Base-by-base conservation (phyloP, 2,113 vertebrate species). In the Tapirus terrestris region DNA sequence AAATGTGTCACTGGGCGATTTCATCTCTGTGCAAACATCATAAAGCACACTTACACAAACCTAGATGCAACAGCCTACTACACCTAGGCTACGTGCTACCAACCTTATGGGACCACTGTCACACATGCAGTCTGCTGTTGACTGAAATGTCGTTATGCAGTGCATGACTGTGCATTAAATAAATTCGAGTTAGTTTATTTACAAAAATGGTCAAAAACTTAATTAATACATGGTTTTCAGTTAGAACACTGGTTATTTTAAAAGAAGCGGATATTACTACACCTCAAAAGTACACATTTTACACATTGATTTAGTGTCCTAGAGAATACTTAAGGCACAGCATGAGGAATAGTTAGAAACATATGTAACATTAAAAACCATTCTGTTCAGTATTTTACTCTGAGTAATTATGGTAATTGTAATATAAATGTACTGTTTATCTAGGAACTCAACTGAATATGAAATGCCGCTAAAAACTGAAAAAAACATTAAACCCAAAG, bases 151-250 rank as follows among this genome's bases (percentile, higher is more conserved):
- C 14, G 13, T 53, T 53, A 13, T 53, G 51, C 51, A 17, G 51
- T 53, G 51, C 51, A 53, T 53, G 51, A 53, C 13, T 53, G 51
- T 53, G 14, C 96, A 98, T 92, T 58, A 95, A 9, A 0, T 89
- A 73, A n/a, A 68, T 80, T 91, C 85, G 51, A 9, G 90, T 94
- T 91, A 73, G 91, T 96, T 73, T 96, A 86, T 86, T 97, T 95
- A 88, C 67, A 92, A 95, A 97, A 96, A 94, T 56, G 92, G 72
- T 31, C 84, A 96, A 68, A 75, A 83, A 94, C 75, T 93, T 97
- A 77, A 67, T 39, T 72, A 56, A 85, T 18, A n/a, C 13, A 77
- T 67, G 25, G n/a, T 91, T 76, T 96, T 70, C 3, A 91, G 48
- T 79, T 82, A 89, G 72, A 87, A 96, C 21, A 80, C 3, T 31